A percentile compares a stretch with the other conserved stretches of the same genome.
Conservation (phyloP, 2,888 invertebrate species). For the Drosophila sordidapex region DNA sequence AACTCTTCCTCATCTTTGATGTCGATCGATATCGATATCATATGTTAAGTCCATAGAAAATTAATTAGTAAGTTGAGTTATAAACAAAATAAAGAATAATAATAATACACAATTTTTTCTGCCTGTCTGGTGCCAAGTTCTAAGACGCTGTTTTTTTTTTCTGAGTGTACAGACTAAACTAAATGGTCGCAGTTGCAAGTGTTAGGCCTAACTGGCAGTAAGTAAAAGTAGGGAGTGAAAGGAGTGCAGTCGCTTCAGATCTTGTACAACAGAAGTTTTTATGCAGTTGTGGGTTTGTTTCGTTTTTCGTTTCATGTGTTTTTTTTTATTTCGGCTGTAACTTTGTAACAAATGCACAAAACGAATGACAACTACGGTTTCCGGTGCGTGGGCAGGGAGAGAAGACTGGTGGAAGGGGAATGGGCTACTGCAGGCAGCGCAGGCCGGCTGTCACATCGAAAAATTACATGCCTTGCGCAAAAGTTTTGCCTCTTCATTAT, state of each 20-base stretch:
- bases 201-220: conserved; percentile 56
- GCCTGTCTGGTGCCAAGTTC: neutral
- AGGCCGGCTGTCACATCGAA: conserved; percentile 83
- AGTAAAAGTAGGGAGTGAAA: conserved; percentile 18
- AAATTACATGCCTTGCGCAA: conserved; percentile 83
- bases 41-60: neutral
- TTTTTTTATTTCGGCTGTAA: conserved; percentile 56
- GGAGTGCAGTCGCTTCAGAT: conserved; percentile 46
- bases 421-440: conserved; percentile 24
- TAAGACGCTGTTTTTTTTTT: neutral
- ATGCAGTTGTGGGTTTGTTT: conserved; percentile 65
- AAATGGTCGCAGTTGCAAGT: conserved; percentile 19
- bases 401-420: neutral
- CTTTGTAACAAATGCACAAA: conserved; percentile 78
- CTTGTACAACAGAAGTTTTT: conserved; percentile 67
- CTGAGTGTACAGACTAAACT: conserved; percentile 8
- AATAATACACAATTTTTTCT: neutral
- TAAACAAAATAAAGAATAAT: neutral
- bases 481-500: conserved; percentile 84
- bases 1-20: neutral
- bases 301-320: conserved; percentile 31
- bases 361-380: conserved; percentile 81
- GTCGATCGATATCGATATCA: too few relatives aligned
- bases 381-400: conserved; percentile 31
- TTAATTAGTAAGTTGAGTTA: neutral